Evolutionary conservation across 2,113 vertebrate genomes (phyloP).

Genomic region (Gambusia affinis): DNA sequence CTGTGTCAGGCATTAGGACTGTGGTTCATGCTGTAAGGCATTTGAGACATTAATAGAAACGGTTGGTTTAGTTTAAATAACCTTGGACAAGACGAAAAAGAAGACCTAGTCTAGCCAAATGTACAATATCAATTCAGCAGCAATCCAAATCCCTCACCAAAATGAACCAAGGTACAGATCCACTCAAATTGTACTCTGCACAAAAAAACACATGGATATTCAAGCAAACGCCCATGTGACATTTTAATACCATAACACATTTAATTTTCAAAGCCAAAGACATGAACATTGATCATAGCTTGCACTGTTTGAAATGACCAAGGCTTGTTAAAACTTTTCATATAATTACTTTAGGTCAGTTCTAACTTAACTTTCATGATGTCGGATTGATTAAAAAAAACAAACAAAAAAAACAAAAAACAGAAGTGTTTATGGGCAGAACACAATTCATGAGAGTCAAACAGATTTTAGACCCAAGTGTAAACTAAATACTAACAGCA

Average conservation of each 20-base stretch:
- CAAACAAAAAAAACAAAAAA: not conserved
- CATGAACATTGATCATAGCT: slow-evolving; percentile 20
- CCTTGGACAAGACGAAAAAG: slow-evolving; percentile 74
- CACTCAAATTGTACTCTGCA: slow-evolving; percentile 38
- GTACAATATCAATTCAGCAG: slow-evolving; percentile 55
- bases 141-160: slow-evolving; percentile 60
- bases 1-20: slow-evolving; percentile 78
- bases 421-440: slow-evolving; percentile 5
- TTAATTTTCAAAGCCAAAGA: slow-evolving; percentile 18
- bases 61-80: slow-evolving; percentile 82
- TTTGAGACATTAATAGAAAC: slow-evolving; percentile 72
- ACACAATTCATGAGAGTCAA: slow-evolving; percentile 13
- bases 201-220: slow-evolving; percentile 48
- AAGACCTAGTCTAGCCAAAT: slow-evolving; percentile 67
- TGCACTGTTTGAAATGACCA: slow-evolving; percentile 4
- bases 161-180: slow-evolving; percentile 40
- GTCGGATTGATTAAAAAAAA: not conserved
- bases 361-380: not conserved
- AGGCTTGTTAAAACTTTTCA: slow-evolving; percentile 13
- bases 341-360: slow-evolving; percentile 1
- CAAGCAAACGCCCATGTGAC: slow-evolving; percentile 8
- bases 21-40: slow-evolving; percentile 68
- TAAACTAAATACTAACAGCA: slow-evolving; percentile 63
- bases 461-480: slow-evolving; percentile 40
- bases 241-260: slow-evolving; percentile 2